Conservation (phyloP, 2,113 vertebrate genomes). For the Nestor notabilis region DNA sequence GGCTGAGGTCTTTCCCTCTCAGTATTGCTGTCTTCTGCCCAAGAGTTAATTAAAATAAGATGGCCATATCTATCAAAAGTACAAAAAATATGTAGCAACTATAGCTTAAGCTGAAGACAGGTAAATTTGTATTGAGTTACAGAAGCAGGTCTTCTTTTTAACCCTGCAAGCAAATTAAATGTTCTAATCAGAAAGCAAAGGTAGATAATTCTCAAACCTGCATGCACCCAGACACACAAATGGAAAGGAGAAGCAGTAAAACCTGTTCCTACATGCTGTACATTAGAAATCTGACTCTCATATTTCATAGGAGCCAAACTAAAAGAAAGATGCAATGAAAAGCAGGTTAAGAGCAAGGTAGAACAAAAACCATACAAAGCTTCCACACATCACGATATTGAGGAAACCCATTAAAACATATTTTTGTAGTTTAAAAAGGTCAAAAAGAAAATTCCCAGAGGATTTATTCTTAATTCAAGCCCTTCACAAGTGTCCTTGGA, state of each 20-base stretch:
- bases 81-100: neutral
- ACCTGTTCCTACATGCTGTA: neutral
- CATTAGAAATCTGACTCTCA: neutral
- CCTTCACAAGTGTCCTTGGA: neutral
- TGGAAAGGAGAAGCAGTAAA: neutral
- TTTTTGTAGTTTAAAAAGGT: neutral
- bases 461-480: neutral
- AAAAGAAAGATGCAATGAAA: neutral
- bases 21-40: neutral
- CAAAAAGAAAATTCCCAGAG: neutral
- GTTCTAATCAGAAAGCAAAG: neutral
- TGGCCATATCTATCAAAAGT: neutral
- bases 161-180: neutral
- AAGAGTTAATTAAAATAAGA: neutral
- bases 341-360: neutral
- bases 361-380: neutral
- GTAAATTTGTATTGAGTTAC: neutral
- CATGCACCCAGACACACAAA: neutral
- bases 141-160: neutral
- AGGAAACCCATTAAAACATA: neutral
- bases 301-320: neutral
- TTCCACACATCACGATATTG: neutral
- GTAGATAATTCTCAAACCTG: neutral
- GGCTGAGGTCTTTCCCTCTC: neutral
- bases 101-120: neutral